These are phyloP conservation scores for Vollenhovia emeryi DNA, from an alignment of 1,140 invertebrate species.

Conservation along the genomic window DNA sequence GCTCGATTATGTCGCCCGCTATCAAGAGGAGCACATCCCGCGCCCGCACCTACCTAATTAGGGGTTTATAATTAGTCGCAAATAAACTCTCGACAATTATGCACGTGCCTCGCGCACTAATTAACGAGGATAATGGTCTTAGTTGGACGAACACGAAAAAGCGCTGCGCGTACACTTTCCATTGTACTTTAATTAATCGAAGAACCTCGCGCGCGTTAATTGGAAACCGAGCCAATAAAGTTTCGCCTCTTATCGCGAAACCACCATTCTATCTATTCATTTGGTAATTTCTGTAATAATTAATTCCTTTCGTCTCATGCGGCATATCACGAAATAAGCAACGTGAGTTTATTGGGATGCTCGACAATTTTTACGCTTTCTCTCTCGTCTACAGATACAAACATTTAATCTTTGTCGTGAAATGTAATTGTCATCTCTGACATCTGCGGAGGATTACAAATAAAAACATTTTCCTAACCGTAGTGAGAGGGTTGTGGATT, in stretches of 20 bases:
- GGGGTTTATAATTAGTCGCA: slow-evolving; percentile 64
- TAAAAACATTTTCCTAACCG: background rate
- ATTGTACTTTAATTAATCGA: slow-evolving; percentile 67
- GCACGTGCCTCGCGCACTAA: slow-evolving; percentile 54
- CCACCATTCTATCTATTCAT: background rate
- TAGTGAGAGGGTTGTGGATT: too few species aligned
- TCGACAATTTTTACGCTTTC: background rate
- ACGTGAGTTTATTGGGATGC: background rate
- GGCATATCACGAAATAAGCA: background rate
- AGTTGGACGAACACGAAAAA: slow-evolving; percentile 27
- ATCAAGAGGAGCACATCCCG: background rate
- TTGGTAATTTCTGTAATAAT: slow-evolving; percentile 3
- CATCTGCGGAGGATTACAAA: background rate
- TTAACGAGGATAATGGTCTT: slow-evolving; percentile 66
- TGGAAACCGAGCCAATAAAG: slow-evolving; percentile 37
- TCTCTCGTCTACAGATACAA: background rate
- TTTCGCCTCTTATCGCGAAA: background rate
- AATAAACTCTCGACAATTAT: slow-evolving; percentile 52
- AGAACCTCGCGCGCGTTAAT: slow-evolving; percentile 60
- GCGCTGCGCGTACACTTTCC: background rate
- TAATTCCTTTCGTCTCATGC: background rate
- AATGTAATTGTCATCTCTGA: background rate
- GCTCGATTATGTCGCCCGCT: slow-evolving; percentile 14
- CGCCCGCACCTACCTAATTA: slow-evolving; percentile 61
- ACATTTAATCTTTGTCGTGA: background rate